Conservation (phyloP, 2,113 vertebrate species). For the Butorides virescens region DNA sequence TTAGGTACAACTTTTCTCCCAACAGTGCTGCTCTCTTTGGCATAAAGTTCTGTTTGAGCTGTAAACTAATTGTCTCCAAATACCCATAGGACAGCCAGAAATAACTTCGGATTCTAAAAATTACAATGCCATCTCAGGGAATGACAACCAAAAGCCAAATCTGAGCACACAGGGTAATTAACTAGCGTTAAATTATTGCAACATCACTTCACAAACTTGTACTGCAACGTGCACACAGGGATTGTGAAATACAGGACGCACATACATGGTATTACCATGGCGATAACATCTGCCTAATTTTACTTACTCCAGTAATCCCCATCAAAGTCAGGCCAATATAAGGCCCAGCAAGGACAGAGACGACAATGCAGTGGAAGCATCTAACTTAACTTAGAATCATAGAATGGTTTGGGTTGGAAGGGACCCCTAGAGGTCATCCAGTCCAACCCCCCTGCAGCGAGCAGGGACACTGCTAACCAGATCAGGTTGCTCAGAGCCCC, state of each 20-base stretch:
- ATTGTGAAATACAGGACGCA: not conserved
- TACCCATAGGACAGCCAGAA: fast-evolving
- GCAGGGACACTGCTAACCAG: no score
- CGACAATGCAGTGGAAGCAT: no score
- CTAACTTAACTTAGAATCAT: no score
- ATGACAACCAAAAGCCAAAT: not conserved
- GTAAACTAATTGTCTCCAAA: not conserved
- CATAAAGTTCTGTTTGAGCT: not conserved
- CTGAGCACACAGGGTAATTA: not conserved
- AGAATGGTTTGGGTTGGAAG: no score
- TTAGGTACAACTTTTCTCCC: not conserved
- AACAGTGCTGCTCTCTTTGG: not conserved
- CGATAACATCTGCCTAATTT: fast-evolving
- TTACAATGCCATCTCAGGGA: not conserved
- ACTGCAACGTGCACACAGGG: fast-evolving
- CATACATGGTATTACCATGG: fast-evolving
- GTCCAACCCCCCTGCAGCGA: no score
- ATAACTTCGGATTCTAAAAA: not conserved
- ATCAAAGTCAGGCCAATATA: fast-evolving
- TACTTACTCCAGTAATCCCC: fast-evolving
- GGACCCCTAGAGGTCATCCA: no score
- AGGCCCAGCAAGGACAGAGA: not conserved
- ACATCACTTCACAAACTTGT: not conserved
- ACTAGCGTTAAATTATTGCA: not conserved
- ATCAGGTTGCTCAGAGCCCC: no score